Conservation (phyloP, 2,797 vertebrate species). For the Eulemur rubriventer region DNA sequence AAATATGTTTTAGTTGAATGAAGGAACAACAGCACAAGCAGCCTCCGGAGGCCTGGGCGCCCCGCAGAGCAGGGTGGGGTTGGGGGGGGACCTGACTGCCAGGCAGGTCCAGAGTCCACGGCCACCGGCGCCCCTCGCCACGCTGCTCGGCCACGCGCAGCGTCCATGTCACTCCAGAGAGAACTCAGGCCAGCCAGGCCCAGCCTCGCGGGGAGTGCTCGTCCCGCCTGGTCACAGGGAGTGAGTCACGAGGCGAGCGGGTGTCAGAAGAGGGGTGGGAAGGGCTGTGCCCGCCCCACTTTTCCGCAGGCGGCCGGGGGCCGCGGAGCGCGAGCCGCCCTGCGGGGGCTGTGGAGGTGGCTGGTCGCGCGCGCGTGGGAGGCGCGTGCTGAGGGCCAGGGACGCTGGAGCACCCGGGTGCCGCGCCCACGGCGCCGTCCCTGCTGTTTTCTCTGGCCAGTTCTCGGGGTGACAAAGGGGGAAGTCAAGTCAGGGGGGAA, state of each 20-base stretch:
- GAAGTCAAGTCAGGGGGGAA: not conserved
- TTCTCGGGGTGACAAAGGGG: accelerated
- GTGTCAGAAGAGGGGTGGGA: not conserved
- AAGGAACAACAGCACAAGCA: not conserved
- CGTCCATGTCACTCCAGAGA: not conserved
- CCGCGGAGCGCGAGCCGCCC: too few species aligned
- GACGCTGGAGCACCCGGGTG: too few species aligned
- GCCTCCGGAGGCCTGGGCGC: accelerated
- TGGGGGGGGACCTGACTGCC: accelerated
- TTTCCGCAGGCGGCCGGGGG: not conserved
- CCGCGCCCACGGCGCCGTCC: too few species aligned
- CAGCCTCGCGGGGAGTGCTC: not conserved
- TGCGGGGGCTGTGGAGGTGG: not conserved
- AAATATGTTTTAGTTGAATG: not conserved
- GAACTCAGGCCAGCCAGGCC: not conserved
- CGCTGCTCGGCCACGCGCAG: not conserved
- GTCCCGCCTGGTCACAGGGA: not conserved
- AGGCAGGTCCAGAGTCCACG: not conserved
- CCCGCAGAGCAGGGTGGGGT: not conserved
- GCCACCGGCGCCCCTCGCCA: accelerated
- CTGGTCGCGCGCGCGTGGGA: too few species aligned
- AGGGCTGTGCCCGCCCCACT: not conserved
- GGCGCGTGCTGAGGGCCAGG: too few species aligned
- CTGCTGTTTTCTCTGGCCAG: not conserved
- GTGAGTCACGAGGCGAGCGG: not conserved